Base-by-base conservation (phyloP, 2,113 vertebrate species). In the Notiomystis cincta region DNA sequence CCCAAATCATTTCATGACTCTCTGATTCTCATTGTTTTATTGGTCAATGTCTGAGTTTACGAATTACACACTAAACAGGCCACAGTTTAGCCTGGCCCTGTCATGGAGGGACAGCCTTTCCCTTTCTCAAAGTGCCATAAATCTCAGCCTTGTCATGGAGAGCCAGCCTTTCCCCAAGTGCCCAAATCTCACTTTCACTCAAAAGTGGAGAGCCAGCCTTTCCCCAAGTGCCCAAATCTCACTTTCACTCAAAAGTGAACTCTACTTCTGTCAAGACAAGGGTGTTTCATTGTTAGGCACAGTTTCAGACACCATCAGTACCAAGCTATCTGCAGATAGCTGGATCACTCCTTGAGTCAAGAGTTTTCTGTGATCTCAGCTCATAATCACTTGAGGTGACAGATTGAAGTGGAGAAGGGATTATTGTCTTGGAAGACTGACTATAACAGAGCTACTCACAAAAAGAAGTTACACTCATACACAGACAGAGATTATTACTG, bases 391-490 rank as follows among this genome's bases (percentile, higher is more conserved):
- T 38, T 10, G 61, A 75, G 16, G 24, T 22, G 31, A 71, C 48
- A 48, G 21, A 35, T 12, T 30, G 28, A 82, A 71, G 28, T 2
- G 4, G 28, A 5, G 38, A 56, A n/a, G 15, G 42, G 20, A 37
- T 86, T 65, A 50, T 3, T 48, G 13, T 7, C 48, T 25, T n/a
- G 25, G 2, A 69, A 70, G 37, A 62, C 2, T 0, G 0, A 50
- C 28, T 38, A 4, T 24, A 77, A 33, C 20, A 83, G 27, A 76
- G n/a, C 35, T 57, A 44, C 13, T 69, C 53, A 64, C 40, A 48
- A n/a, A 40, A 35, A 70, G 16, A 54, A 51, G 37, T 27, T 25
- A n/a, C 38, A 56, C 12, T 35, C 3, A 24, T 15, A 56, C 15
- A 72, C 4, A 44, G 13, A 48, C 6, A 61, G 18, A 66, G 8